Percentiles rank a stretch among this genome's conserved stretches.
phyloP scores from a whole-genome alignment of 2,888 invertebrate species.

The Baccha elongata region DNA sequence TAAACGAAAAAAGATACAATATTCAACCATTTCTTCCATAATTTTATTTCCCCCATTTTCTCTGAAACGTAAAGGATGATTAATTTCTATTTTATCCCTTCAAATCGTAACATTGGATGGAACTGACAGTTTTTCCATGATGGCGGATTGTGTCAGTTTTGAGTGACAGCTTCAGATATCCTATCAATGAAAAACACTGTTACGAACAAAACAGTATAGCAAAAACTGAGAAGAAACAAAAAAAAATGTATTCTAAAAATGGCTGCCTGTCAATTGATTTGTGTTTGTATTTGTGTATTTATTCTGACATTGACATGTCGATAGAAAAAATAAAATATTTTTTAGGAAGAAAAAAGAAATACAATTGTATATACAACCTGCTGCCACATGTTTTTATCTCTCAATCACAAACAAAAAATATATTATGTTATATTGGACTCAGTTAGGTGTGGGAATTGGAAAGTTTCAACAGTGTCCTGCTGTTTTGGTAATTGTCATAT shows the following conservation, averaged over 20 bases:
- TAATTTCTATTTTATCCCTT: conserved; percentile 71
- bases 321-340: conserved; percentile 27
- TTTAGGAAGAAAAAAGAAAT: conserved; percentile 1
- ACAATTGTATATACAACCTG: no score
- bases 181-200: conserved; percentile 34
- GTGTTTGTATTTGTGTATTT: neutral
- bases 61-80: conserved; percentile 50
- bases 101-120: conserved; percentile 59
- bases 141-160: conserved; percentile 71
- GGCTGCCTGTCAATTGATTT: conserved; percentile 55
- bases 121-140: conserved; percentile 71
- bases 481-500: conserved; percentile 62
- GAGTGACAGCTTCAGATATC: conserved; percentile 66
- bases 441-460: conserved; percentile 63
- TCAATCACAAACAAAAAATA: conserved; percentile 32
- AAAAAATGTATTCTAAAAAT: conserved; percentile 48
- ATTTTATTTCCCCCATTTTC: conserved; percentile 16
- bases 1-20: conserved; percentile 37
- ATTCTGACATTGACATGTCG: conserved; percentile 40
- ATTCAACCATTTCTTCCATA: conserved; percentile 49
- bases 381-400: conserved; percentile 42
- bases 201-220: neutral
- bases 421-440: neutral
- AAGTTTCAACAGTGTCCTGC: conserved; percentile 48
- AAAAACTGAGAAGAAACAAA: conserved; percentile 8